Percentiles rank a stretch among this genome's conserved stretches.
phyloP scores from a whole-genome alignment of 2,797 vertebrate genomes.

The Arctocebus calabarensis region DNA sequence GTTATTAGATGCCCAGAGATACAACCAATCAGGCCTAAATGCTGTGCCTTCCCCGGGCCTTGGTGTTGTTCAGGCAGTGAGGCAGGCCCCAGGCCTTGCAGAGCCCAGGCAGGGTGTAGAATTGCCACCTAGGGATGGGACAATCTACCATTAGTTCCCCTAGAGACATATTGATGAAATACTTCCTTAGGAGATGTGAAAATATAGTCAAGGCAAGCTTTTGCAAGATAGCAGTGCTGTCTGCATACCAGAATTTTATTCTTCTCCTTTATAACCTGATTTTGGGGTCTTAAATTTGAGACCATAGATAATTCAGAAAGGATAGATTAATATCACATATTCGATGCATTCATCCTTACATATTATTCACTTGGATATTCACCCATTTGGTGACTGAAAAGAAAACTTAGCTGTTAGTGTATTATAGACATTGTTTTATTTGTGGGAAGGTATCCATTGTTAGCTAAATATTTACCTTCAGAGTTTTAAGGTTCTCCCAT shows the following conservation, averaged over 20 bases:
- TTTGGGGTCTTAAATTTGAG: slow-evolving; percentile 37
- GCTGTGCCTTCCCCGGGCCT: neutral
- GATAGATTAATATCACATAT: neutral
- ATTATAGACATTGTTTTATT: slow-evolving; percentile 10
- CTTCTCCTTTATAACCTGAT: neutral
- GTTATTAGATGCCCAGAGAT: neutral
- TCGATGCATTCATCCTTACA: neutral
- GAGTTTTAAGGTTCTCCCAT: neutral
- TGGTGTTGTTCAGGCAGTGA: neutral
- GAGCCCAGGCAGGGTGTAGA: neutral
- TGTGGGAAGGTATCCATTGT: slow-evolving; percentile 11
- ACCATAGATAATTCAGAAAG: neutral
- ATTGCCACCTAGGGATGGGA: neutral
- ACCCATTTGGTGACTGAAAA: slow-evolving; percentile 6
- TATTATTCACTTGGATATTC: neutral
- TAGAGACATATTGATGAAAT: neutral
- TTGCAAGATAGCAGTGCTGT: neutral
- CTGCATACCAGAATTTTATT: neutral
- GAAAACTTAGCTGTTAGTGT: neutral
- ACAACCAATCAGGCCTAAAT: neutral
- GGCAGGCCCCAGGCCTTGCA: neutral
- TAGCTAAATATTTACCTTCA: neutral
- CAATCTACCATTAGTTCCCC: neutral
- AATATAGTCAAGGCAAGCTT: neutral
- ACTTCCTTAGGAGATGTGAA: neutral